These are phyloP conservation scores for Ormyrus thymus DNA, from an alignment of 2,888 invertebrate genomes.

Conservation along the genomic window DNA sequence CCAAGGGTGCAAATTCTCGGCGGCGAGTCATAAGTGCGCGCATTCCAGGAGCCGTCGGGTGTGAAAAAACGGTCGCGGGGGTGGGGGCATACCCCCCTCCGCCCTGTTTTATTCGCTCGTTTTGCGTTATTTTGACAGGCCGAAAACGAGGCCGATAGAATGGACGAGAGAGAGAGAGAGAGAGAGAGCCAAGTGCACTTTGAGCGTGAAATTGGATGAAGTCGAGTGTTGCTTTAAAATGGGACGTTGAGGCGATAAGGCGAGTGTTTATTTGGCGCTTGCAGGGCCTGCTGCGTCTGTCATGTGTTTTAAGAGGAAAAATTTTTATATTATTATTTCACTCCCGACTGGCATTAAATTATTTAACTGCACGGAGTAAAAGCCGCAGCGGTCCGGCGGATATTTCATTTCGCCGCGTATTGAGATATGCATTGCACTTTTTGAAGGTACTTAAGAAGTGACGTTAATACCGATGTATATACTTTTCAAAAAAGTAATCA, in stretches of 20 bases:
- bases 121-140: slow-evolving; percentile 41
- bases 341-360: slow-evolving; percentile 19
- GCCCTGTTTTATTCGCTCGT: neutral
- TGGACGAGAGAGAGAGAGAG: neutral
- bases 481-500: too few relatives aligned
- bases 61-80: neutral
- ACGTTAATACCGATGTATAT: too few relatives aligned
- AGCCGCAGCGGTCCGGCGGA: too few relatives aligned
- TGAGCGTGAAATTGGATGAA: slow-evolving; percentile 53
- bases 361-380: too few relatives aligned
- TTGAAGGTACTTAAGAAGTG: too few relatives aligned
- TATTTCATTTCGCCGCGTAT: too few relatives aligned
- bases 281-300: neutral
- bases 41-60: neutral
- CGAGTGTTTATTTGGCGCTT: slow-evolving; percentile 8
- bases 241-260: neutral
- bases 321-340: slow-evolving; percentile 12
- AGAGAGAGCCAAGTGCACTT: slow-evolving; percentile 38
- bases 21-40: neutral
- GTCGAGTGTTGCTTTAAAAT: neutral
- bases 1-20: slow-evolving; percentile 5
- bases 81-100: neutral
- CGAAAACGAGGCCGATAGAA: slow-evolving; percentile 35
- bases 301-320: slow-evolving; percentile 6
- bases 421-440: too few relatives aligned